phyloP scores from a whole-genome alignment of 1,140 invertebrate species.

The Drosophila varians region DNA sequence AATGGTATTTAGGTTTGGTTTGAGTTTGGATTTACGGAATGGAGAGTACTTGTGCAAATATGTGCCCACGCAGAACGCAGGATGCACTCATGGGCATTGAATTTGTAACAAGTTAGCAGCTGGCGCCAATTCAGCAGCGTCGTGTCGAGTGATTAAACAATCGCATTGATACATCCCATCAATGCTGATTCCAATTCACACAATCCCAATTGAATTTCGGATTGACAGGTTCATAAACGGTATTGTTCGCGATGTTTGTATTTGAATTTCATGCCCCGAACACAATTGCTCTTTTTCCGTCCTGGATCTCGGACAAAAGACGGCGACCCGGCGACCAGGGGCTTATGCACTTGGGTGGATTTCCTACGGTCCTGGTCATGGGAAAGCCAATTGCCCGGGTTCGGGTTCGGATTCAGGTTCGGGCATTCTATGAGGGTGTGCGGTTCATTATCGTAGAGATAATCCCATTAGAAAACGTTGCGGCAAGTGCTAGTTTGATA shows the following conservation, averaged over 20 bases:
- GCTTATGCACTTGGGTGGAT: conserved; percentile 67
- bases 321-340: conserved; percentile 43
- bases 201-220: conserved; percentile 75
- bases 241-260: conserved; percentile 76
- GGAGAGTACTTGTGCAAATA: conserved; percentile 28
- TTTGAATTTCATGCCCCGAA: conserved; percentile 78
- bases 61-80: conserved; percentile 42
- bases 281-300: conserved; percentile 76
- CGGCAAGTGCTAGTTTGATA: conserved; percentile 53
- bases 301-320: conserved; percentile 37
- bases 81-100: conserved; percentile 50
- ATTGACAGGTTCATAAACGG: conserved; percentile 81
- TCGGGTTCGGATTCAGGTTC: conserved; percentile 6
- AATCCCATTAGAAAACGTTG: conserved; percentile 61
- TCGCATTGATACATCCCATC: conserved; percentile 61
- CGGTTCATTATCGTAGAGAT: conserved; percentile 69
- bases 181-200: conserved; percentile 57
- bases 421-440: conserved; percentile 27
- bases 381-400: conserved; percentile 66
- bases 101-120: conserved; percentile 66
- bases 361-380: conserved; percentile 65
- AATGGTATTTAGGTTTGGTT: conserved; percentile 9
- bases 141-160: conserved; percentile 72
- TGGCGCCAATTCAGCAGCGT: conserved; percentile 67
- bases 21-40: not conserved